Conservation (phyloP, 2,113 vertebrate species). For the Oreochromis tanganicae region DNA sequence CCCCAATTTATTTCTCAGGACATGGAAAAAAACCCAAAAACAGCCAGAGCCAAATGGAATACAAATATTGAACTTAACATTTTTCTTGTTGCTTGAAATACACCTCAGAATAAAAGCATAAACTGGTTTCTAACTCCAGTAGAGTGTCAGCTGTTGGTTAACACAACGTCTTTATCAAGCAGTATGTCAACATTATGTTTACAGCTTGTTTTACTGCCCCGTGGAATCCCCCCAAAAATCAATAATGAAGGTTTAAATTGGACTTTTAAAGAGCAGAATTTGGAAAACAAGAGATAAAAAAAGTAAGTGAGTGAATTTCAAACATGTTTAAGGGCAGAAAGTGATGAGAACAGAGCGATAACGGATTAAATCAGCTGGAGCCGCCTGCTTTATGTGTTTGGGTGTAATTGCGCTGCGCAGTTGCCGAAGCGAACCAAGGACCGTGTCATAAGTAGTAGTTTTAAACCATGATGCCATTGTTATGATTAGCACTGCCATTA, state of each 20-base stretch:
- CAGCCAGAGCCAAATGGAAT: neutral
- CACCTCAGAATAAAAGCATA: neutral
- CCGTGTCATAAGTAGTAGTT: conserved; percentile 10
- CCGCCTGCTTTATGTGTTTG: conserved; percentile 17
- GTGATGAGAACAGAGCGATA: neutral
- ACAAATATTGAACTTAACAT: neutral
- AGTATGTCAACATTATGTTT: neutral
- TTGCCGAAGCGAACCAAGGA: neutral
- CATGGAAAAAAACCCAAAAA: accelerated
- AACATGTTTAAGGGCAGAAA: neutral
- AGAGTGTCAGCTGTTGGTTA: neutral
- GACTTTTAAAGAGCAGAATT: neutral
- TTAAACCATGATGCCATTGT: conserved; percentile 20
- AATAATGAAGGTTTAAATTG: neutral
- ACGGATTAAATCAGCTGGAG: conserved; percentile 29
- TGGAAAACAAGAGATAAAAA: neutral
- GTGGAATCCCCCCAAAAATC: neutral
- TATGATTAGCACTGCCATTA: conserved; percentile 54
- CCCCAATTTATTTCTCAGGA: neutral
- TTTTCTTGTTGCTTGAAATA: neutral
- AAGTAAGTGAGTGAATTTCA: neutral
- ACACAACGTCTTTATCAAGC: neutral
- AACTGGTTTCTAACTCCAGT: neutral
- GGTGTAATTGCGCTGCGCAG: conserved; percentile 12
- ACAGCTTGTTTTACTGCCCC: neutral